Conservation (phyloP, 64 coral and sea anemone genomes). For the Acropora yongei region DNA sequence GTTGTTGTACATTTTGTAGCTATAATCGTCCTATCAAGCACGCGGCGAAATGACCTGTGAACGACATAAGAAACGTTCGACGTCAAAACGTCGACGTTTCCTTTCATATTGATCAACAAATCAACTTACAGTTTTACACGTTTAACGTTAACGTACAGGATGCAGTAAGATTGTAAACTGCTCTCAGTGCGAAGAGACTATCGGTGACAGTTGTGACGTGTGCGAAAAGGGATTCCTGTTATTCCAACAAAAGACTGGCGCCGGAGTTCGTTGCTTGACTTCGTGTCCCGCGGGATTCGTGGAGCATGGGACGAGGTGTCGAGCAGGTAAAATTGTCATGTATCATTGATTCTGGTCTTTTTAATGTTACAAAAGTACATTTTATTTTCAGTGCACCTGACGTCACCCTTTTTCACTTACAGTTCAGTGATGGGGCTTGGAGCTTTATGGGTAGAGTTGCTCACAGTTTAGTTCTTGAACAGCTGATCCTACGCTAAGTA, state of each 20-base stretch:
- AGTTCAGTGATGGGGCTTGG: too few species aligned
- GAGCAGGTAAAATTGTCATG: not conserved
- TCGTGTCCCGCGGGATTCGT: slow-evolving; percentile 23
- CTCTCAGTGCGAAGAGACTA: slow-evolving; percentile 19
- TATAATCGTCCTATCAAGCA: too few species aligned
- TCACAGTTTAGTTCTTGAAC: too few species aligned
- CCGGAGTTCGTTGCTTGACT: slow-evolving; percentile 7
- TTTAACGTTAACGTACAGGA: slow-evolving; percentile 1
- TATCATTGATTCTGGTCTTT: too few species aligned
- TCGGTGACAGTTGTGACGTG: slow-evolving; percentile 14
- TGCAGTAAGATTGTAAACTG: not conserved
- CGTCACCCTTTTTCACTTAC: too few species aligned
- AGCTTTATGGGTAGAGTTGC: too few species aligned
- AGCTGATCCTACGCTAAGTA: too few species aligned
- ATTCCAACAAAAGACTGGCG: not conserved
- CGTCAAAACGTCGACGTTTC: too few species aligned
- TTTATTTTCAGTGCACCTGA: not conserved
- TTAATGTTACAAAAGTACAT: not conserved
- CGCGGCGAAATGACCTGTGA: too few species aligned
- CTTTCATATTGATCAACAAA: too few species aligned
- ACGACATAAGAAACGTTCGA: too few species aligned
- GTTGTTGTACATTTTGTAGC: too few species aligned
- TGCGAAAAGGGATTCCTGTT: slow-evolving; percentile 16
- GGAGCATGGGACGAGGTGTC: slow-evolving; percentile 13
- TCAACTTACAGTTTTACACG: not conserved